A percentile compares a stretch with the other conserved stretches of the same genome.
phyloP scores from a whole-genome alignment of 2,113 vertebrate species.

The Menura novaehollandiae region DNA sequence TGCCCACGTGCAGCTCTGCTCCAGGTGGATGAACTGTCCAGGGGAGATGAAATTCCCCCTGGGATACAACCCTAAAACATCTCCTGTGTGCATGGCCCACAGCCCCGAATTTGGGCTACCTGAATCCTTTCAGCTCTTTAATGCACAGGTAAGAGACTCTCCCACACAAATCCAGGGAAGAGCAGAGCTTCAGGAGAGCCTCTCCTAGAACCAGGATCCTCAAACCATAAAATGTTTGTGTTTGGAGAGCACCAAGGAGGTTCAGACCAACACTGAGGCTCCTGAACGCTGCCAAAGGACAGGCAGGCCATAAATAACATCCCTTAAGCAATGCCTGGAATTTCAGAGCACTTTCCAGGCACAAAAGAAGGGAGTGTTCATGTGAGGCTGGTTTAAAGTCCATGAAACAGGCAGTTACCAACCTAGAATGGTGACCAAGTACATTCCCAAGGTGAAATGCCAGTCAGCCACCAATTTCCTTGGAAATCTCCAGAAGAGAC shows the following conservation, averaged over 20 bases:
- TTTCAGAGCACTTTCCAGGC: background rate
- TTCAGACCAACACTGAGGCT: background rate
- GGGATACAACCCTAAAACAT: background rate
- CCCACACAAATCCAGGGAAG: background rate
- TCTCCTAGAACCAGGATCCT: background rate
- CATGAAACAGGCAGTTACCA: background rate
- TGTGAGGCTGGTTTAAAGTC: background rate
- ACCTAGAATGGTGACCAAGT: background rate
- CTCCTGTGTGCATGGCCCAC: background rate
- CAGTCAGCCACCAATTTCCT: background rate
- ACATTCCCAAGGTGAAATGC: background rate
- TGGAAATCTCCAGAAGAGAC: background rate
- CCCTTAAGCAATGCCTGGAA: background rate
- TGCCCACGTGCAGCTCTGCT: background rate
- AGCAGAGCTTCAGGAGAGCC: background rate
- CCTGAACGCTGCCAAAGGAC: background rate
- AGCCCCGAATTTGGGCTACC: background rate
- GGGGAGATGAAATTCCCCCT: background rate
- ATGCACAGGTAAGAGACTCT: background rate
- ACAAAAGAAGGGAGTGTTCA: background rate
- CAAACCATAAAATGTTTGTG: fast-evolving
- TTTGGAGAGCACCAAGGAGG: background rate
- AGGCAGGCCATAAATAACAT: background rate
- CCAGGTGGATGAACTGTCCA: background rate
- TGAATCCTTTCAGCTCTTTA: background rate